Base-by-base conservation (phyloP, 2,888 invertebrate species). In the Napeogenes sylphis region DNA sequence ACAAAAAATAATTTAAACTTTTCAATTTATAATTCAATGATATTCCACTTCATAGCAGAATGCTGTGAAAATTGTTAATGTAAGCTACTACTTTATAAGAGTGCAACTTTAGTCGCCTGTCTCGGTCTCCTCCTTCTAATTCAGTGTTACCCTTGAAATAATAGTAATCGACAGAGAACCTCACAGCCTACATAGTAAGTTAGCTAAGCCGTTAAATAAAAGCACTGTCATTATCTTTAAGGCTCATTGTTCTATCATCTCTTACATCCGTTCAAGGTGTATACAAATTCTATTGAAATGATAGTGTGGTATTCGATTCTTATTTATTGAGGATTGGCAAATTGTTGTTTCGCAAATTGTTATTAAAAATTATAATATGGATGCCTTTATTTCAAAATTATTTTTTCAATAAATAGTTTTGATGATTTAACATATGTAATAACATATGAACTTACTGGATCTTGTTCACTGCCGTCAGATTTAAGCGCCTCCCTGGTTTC, bases 401-500 rank as follows among this genome's bases (percentile, higher is more conserved):
- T 42, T 10, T 42, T 42, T 51, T 12, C 30, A 30, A 47, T 4
- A 47, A n/a, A 47, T 47, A 47, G 13, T 47, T 47, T n/a, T 21
- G n/a, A 47, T 8, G 4, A 2, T 47, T n/a, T 6, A 47, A 21
- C 1, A 3, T 30, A 5, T 46, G 58, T 53, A 91, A n/a, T n/a
- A 30, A 30, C 8, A 3, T 30, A 5, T 46, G 58, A 55, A 91
- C 94, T 94, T 83, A 95, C 95, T 71, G 95, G 93, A 76, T 95
- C 94, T 77, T 94, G 94, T 80, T 95, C 94, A 76, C 94, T 95
- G 71, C 94, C 94, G 74, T 95, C 95, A 65, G 94, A 93, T 68
- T 93, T 92, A 45, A 95, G 86, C 0, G 94, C 93, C 79, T 95
- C 95, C 79, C 94, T 92, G 3, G 94, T 94, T 76, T 93, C 93